Base-by-base conservation (phyloP, 2,113 vertebrate genomes). In the Porphyrio hochstetteri region DNA sequence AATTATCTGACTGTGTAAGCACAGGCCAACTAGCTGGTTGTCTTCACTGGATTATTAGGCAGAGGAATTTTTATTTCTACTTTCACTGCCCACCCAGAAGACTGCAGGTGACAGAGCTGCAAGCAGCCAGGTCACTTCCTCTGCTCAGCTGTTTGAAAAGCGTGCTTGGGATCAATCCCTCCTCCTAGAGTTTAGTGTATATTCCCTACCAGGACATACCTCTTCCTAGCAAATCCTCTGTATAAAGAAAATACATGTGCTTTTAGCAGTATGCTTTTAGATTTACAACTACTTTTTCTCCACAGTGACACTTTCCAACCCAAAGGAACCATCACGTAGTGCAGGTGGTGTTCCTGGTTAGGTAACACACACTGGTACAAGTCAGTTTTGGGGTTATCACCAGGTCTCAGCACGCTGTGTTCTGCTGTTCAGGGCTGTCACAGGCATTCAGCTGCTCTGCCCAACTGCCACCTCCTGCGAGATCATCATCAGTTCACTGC, bases 41-140 rank as follows among this genome's bases (percentile, higher is more conserved):
- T 25, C 48, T 57, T 56, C 25, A 48, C 35, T 0, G 0, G 1
- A 60, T 38, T 69, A 74, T 7, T 33, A 82, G 21, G 7, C 55
- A 46, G 21, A 28, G 4, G 11, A 38, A 17, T 29, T 42, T 67
- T 82, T 53, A 52, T 18, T 77, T 72, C 48, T 17, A 48, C 23
- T 42, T 86, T 24, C 42, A 11, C 53, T n/a, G n/a, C 74, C 16
- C 36, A 68, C 16, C 29, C 44, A 77, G 16, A 14, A 75, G 20
- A 86, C 0, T 63, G 25, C 28, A 82, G 19, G 50, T 57, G 50
- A 4, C 15, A n/a, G 27, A 74, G 31, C 9, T 31, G 19, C 12
- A 57, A 50, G 33, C 16, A 89, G 44, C 17, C 16, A 16, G 9
- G 55, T 42, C 28, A 31, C 36, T 44, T 90, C 50, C 19, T 38